phyloP scores from a whole-genome alignment of 2,888 invertebrate genomes.

The Caenorhabditis sp. region DNA sequence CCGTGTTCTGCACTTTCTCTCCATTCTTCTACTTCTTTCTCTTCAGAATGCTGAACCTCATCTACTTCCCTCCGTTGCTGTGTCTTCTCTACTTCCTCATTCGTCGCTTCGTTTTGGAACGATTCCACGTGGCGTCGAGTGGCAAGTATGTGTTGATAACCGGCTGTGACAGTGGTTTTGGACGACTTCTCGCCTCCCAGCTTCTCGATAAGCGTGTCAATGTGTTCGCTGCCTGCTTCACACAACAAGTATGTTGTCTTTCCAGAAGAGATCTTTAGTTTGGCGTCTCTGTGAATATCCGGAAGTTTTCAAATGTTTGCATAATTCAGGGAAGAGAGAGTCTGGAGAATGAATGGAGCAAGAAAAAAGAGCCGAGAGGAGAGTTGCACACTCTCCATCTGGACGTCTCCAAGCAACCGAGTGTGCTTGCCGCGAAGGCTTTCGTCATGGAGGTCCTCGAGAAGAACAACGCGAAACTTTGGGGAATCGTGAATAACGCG shows the following conservation, averaged over 20 bases:
- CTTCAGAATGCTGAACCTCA: slow-evolving; percentile 46
- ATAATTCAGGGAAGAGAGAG: slow-evolving; percentile 58
- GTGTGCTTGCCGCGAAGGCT: slow-evolving; percentile 89
- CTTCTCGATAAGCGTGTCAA: slow-evolving; percentile 87
- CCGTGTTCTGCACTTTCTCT: slow-evolving; percentile 46
- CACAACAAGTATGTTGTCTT: slow-evolving; percentile 73
- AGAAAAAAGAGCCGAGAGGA: slow-evolving; percentile 26
- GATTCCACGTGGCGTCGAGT: slow-evolving; percentile 52
- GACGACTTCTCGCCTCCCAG: slow-evolving; percentile 78
- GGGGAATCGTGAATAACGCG: slow-evolving; percentile 94
- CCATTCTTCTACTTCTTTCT: not conserved
- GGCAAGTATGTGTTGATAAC: slow-evolving; percentile 71
- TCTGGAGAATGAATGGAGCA: slow-evolving; percentile 37
- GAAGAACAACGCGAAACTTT: slow-evolving; percentile 90
- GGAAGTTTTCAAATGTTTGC: too few relatives aligned
- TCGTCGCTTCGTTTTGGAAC: slow-evolving; percentile 67
- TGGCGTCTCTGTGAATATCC: too few relatives aligned
- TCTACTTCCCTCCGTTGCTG: slow-evolving; percentile 27
- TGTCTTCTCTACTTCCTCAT: slow-evolving; percentile 64
- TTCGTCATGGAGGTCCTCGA: slow-evolving; percentile 84
- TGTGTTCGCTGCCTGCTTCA: slow-evolving; percentile 90
- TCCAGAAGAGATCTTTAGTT: too few relatives aligned
- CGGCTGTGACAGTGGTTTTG: slow-evolving; percentile 82
- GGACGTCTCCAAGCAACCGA: slow-evolving; percentile 85
- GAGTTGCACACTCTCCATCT: slow-evolving; percentile 86